Conservation (phyloP, 2,113 vertebrate genomes). For the Eublepharis macularius region DNA sequence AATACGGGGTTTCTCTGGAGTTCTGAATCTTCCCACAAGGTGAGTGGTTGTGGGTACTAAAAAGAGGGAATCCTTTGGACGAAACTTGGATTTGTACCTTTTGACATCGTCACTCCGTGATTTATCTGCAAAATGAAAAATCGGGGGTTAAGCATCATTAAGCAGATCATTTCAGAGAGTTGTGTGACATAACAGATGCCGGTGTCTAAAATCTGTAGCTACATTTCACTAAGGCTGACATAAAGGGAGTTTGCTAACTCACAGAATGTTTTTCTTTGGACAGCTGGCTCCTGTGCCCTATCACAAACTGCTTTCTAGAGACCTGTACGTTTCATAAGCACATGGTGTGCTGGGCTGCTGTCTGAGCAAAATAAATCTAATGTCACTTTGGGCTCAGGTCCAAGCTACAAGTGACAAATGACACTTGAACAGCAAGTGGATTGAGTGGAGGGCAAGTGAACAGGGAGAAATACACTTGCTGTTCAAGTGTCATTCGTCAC, state of each 20-base stretch:
- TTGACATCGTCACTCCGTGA: conserved; percentile 26
- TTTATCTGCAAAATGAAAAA: conserved; percentile 33
- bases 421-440: too few relatives aligned
- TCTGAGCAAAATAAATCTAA: neutral
- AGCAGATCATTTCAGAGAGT: neutral
- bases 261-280: neutral
- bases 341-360: neutral
- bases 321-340: neutral
- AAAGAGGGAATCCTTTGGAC: conserved; percentile 60
- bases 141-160: too few relatives aligned
- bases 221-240: neutral
- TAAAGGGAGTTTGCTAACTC: neutral
- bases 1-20: conserved; percentile 1
- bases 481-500: too few relatives aligned
- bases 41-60: conserved; percentile 54
- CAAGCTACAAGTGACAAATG: too few relatives aligned
- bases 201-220: neutral
- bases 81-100: conserved; percentile 49
- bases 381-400: neutral
- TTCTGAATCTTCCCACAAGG: conserved; percentile 49
- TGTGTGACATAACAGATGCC: neutral
- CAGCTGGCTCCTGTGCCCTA: neutral
- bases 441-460: too few relatives aligned
- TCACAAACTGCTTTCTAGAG: neutral
- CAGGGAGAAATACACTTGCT: too few relatives aligned